Conservation (phyloP, 2,797 vertebrate species). For the Clamator glandarius region DNA sequence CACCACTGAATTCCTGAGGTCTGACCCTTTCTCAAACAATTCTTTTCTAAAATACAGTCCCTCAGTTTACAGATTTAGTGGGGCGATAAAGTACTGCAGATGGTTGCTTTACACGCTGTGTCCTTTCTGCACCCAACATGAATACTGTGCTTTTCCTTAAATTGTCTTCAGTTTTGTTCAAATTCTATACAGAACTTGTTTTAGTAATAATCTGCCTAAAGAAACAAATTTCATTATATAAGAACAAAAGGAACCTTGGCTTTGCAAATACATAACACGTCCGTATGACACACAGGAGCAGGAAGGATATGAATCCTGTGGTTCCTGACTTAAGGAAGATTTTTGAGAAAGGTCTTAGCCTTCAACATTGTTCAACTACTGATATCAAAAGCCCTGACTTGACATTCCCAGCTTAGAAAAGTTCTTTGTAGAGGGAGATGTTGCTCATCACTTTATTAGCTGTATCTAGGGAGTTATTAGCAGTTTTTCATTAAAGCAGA, state of each 20-base stretch:
- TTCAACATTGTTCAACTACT: background rate
- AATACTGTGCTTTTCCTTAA: slow-evolving; percentile 52
- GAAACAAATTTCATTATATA: slow-evolving; percentile 18
- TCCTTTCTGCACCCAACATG: background rate
- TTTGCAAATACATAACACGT: slow-evolving; percentile 38
- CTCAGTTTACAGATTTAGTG: slow-evolving; percentile 11
- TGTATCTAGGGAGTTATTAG: background rate
- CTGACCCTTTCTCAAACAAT: slow-evolving; percentile 10
- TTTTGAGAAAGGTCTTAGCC: slow-evolving; percentile 1
- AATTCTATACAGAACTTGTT: slow-evolving; percentile 30
- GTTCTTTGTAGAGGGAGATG: background rate
- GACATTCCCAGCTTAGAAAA: background rate
- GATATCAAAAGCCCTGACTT: background rate
- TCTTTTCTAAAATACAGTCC: background rate
- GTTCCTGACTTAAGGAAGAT: background rate
- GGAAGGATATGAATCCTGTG: background rate
- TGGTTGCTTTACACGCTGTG: background rate
- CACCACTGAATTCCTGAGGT: slow-evolving; percentile 24
- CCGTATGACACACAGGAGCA: background rate
- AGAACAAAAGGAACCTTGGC: slow-evolving; percentile 16
- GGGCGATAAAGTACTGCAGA: slow-evolving; percentile 18
- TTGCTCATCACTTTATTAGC: background rate
- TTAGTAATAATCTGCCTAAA: slow-evolving; percentile 42
- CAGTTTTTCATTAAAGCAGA: background rate
- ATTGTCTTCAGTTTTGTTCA: slow-evolving; percentile 30